Evolutionary conservation across 2,888 invertebrate genomes (phyloP), one percentile per base, ranked within the genome.

Genomic region (Bombylius discolor): DNA sequence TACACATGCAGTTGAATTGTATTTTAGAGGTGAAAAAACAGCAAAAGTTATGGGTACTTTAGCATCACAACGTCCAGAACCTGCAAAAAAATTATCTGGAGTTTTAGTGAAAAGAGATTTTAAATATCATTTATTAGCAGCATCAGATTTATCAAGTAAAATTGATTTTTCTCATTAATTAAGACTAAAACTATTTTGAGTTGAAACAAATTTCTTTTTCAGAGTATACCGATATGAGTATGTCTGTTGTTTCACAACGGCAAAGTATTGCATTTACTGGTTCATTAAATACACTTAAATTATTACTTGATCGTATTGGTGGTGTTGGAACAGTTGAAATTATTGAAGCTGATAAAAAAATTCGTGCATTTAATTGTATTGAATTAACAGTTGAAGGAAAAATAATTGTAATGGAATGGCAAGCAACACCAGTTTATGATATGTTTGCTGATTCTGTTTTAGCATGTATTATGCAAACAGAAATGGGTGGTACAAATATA

Each of bases 391-490:
- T 93, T 14, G 92, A 94, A 62, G 83, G 83, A 45, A 85, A 85
- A 70, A 81, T 91, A 62, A 86, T 94, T 36, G 84, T 89, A 1
- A 79, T 98, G 57, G 95, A 96, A 81, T 99, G 98, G 98, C 79
- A 85, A 49, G 93, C 96, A 8, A 90, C 88, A 68, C 96, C 98
- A 1, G 87, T 96, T 49, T 88, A 93, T 68, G 98, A 99, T 75
- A 97, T 98, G 94, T 98, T 88, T 75, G 97, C 98, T 36, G 98
- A 99, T 77, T 89, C 97, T 36, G 87, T 95, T 36, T 79, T 96
- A 55, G 89, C 91, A 0, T 92, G 88, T 48, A 79, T 96, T 46
- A 78, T 98, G 64, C 87, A 90, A 71, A 91, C 92, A 0, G 88
- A 89, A 68, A 72, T 81, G 62, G 76, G 84, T 51, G 83, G 83